Percentiles rank a stretch among this genome's conserved stretches.
Evolutionary conservation across 2,797 vertebrate species (phyloP).

Genomic region (Phalanger gymnotis): DNA sequence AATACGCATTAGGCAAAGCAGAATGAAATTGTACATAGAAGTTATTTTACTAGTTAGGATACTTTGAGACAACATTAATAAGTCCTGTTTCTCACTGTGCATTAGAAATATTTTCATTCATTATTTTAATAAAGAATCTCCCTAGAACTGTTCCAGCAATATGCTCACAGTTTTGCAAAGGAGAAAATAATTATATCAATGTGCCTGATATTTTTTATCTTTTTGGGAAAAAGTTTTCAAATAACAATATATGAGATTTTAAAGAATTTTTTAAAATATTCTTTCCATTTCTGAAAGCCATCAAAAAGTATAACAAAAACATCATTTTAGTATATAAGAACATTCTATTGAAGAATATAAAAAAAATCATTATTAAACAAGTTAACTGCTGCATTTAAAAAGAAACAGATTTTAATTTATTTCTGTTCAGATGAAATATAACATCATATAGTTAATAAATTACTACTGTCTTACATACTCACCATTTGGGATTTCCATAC

Average conservation of each 20-base stretch:
- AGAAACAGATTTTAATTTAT: not conserved
- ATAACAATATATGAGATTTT: not conserved
- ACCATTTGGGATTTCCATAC: slow-evolving; percentile 83
- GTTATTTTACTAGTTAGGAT: not conserved
- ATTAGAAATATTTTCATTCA: not conserved
- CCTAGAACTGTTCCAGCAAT: not conserved
- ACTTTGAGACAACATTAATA: not conserved
- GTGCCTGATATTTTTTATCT: not conserved
- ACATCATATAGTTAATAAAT: not conserved
- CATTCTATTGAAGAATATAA: not conserved
- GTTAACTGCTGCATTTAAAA: not conserved
- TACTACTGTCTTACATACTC: slow-evolving; percentile 55
- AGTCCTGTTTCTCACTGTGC: not conserved
- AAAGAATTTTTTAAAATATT: not conserved
- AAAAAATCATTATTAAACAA: not conserved
- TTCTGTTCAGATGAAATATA: not conserved
- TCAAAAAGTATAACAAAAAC: not conserved
- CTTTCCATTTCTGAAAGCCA: not conserved
- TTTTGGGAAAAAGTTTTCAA: not conserved
- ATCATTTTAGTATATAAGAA: not conserved
- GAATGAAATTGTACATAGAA: not conserved
- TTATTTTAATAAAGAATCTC: not conserved
- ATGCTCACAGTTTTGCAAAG: not conserved
- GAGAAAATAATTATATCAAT: not conserved
- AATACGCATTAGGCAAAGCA: not conserved